Percentiles rank a stretch among this genome's conserved stretches.
Conservation (phyloP, 2,113 vertebrate genomes). For the Crotalus horridus region DNA sequence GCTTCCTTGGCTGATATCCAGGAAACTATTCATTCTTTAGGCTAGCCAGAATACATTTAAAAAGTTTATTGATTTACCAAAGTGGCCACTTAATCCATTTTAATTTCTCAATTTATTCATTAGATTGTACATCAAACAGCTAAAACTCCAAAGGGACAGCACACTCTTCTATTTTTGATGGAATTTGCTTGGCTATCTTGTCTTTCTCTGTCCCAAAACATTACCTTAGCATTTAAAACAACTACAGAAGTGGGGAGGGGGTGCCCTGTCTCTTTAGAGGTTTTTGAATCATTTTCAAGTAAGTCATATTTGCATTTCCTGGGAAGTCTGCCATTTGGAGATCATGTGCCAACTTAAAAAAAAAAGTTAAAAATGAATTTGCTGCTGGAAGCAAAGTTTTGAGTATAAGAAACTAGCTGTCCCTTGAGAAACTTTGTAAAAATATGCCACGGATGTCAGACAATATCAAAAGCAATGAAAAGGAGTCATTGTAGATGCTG, state of each 20-base stretch:
- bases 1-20: background rate
- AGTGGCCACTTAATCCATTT: background rate
- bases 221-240: background rate
- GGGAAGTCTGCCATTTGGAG: background rate
- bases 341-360: background rate
- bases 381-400: conserved; percentile 17
- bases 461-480: background rate
- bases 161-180: background rate
- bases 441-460: background rate
- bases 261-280: background rate
- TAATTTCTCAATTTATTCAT: background rate
- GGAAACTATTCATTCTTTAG: background rate
- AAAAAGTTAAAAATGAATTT: background rate
- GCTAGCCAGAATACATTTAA: background rate
- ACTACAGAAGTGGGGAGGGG: background rate
- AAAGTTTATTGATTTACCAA: background rate
- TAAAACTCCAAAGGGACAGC: background rate
- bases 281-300: background rate
- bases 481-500: background rate
- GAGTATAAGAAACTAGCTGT: background rate
- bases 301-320: background rate
- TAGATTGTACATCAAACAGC: background rate
- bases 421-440: background rate
- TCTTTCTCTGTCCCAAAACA: background rate
- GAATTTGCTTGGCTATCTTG: background rate